Evolutionary conservation across 2,113 vertebrate genomes (phyloP).

Genomic region (Platysteira castanea): DNA sequence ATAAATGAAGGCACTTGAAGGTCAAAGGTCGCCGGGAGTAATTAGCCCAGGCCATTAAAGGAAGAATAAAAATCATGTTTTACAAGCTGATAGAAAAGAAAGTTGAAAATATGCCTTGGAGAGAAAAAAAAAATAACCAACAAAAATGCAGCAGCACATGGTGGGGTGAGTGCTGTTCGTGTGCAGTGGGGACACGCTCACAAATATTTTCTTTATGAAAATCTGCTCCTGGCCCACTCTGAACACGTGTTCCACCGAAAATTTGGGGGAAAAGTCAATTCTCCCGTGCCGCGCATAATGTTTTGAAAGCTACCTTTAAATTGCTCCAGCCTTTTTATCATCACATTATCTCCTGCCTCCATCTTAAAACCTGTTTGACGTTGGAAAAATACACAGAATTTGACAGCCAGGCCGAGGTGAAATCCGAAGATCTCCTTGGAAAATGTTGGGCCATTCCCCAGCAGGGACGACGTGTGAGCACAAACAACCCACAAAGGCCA

Average conservation of each 20-base stretch:
- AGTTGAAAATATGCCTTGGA: slow-evolving; percentile 66
- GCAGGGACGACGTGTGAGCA: neutral
- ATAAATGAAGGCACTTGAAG: slow-evolving; percentile 79
- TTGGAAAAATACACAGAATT: slow-evolving; percentile 59
- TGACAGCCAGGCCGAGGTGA: slow-evolving; percentile 30
- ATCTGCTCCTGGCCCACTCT: neutral
- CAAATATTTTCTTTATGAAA: neutral
- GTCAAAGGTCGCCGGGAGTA: slow-evolving; percentile 71
- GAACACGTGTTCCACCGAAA: neutral
- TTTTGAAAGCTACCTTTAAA: slow-evolving; percentile 8
- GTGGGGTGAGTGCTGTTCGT: neutral
- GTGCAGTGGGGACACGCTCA: neutral
- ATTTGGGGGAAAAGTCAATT: neutral
- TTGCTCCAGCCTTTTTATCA: slow-evolving; percentile 42
- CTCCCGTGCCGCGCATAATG: neutral
- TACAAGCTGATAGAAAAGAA: slow-evolving; percentile 78
- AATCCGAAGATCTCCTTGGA: slow-evolving; percentile 17
- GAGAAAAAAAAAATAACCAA: neutral
- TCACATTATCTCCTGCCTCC: slow-evolving; percentile 17
- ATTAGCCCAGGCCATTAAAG: slow-evolving; percentile 75
- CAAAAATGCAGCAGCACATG: slow-evolving; percentile 46
- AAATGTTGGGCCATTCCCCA: neutral
- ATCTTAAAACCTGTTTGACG: slow-evolving; percentile 54
- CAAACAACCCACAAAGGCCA: slow-evolving; percentile 5
- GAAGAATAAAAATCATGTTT: slow-evolving; percentile 80